Percentiles rank a stretch among this genome's conserved stretches.
phyloP scores from a whole-genome alignment of 2,888 invertebrate species.

The Acrocyrtus sp. region DNA sequence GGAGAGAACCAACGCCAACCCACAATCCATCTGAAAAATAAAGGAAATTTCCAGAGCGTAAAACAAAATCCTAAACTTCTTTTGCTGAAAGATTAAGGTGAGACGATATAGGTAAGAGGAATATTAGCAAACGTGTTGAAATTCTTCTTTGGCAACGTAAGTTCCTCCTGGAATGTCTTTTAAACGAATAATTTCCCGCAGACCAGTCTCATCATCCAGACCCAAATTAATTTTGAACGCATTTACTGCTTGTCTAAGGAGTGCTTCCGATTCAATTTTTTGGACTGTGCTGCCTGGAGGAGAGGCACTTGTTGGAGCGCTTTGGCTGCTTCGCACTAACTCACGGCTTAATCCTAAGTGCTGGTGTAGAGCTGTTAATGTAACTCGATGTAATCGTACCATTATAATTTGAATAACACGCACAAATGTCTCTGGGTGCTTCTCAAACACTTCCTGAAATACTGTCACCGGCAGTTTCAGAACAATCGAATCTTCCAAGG shows the following conservation, averaged over 20 bases:
- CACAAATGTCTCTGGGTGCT: slow-evolving; percentile 95
- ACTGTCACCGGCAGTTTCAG: slow-evolving; percentile 90
- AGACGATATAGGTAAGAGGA: too few relatives aligned
- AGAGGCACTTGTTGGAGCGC: slow-evolving; percentile 14
- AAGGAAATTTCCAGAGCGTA: too few relatives aligned
- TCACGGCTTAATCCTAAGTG: slow-evolving; percentile 96
- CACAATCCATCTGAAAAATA: slow-evolving; percentile 77
- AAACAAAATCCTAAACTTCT: too few relatives aligned
- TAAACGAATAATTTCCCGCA: slow-evolving; percentile 81
- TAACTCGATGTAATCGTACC: slow-evolving; percentile 96
- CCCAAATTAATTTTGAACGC: slow-evolving; percentile 85
- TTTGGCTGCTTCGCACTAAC: slow-evolving; percentile 73
- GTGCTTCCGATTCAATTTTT: slow-evolving; percentile 63
- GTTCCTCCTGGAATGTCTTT: slow-evolving; percentile 85
- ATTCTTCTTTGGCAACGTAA: slow-evolving; percentile 90
- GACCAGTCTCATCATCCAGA: slow-evolving; percentile 76
- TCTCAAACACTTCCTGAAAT: slow-evolving; percentile 81
- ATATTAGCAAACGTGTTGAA: slow-evolving; percentile 75
- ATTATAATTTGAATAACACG: slow-evolving; percentile 96
- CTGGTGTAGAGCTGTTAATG: slow-evolving; percentile 97
- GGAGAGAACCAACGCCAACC: slow-evolving; percentile 86
- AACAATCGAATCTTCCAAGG: slow-evolving; percentile 90
- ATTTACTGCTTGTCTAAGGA: slow-evolving; percentile 78
- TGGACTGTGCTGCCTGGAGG: slow-evolving; percentile 20
- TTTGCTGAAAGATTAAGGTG: too few relatives aligned